Evolutionary conservation across 35 echinoderm and acorn worm species (phyloP).

Genomic region (Ptychodera flava): DNA sequence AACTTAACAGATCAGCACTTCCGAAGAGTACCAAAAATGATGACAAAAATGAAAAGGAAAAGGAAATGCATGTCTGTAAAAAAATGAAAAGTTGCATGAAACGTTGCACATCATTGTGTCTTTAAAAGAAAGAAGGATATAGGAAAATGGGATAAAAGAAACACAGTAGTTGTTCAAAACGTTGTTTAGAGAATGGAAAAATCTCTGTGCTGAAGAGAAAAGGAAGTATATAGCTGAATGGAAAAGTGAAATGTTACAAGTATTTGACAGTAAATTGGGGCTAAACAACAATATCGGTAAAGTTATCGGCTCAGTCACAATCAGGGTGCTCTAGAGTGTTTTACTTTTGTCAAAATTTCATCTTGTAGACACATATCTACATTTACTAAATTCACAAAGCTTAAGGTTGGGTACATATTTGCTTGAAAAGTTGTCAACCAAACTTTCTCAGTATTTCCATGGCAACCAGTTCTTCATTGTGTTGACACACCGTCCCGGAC

Average conservation of each 20-base stretch:
- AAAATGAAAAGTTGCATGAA: neutral
- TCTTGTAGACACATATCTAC: too few relatives aligned
- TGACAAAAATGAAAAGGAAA: neutral
- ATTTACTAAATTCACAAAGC: too few relatives aligned
- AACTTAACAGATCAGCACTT: neutral
- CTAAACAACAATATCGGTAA: too few relatives aligned
- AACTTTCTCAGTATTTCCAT: too few relatives aligned
- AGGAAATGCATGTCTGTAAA: neutral
- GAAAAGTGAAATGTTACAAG: neutral
- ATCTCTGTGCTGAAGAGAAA: neutral
- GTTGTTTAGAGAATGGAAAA: neutral
- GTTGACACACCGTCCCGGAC: too few relatives aligned
- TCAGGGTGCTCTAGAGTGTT: too few relatives aligned
- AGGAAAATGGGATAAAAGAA: neutral
- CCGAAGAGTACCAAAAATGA: neutral
- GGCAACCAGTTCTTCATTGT: too few relatives aligned
- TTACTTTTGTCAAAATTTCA: too few relatives aligned
- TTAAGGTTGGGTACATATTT: too few relatives aligned
- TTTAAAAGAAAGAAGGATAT: neutral
- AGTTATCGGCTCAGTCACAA: too few relatives aligned
- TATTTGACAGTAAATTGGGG: neutral
- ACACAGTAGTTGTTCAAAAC: neutral
- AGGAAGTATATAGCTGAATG: neutral
- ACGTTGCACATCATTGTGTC: neutral
- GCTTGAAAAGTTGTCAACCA: too few relatives aligned